Percentiles rank a stretch among this genome's conserved stretches.
phyloP scores from a whole-genome alignment of 2,113 vertebrate species.

The Seriola rivoliana region DNA sequence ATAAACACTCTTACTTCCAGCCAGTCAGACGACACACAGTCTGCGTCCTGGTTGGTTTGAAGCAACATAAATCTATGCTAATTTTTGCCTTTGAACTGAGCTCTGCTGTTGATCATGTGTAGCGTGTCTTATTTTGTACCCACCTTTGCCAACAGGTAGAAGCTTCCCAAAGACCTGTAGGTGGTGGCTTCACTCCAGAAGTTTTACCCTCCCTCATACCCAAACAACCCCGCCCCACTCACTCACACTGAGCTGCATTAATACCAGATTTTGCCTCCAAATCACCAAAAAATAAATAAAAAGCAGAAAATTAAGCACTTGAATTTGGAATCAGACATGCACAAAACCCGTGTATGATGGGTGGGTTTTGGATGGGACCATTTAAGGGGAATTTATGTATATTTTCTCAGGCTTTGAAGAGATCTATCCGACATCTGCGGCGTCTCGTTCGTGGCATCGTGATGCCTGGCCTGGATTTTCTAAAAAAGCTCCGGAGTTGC shows the following conservation, averaged over 20 bases:
- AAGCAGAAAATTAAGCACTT: slow-evolving; percentile 67
- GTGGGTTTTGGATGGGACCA: slow-evolving; percentile 7
- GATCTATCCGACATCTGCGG: neutral
- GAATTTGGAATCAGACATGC: slow-evolving; percentile 57
- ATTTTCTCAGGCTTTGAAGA: slow-evolving; percentile 19
- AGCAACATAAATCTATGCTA: no score
- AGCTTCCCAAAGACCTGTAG: slow-evolving; percentile 46
- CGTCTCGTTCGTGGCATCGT: neutral
- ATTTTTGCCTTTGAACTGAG: neutral
- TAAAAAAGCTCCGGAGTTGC: neutral
- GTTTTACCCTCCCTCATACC: slow-evolving; percentile 5
- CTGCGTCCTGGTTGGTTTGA: no score
- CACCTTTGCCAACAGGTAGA: slow-evolving; percentile 62
- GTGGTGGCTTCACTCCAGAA: slow-evolving; percentile 44
- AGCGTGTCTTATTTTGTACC: neutral
- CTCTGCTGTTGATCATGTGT: neutral
- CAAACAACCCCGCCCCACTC: neutral
- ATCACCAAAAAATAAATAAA: slow-evolving; percentile 35
- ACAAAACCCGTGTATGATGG: slow-evolving; percentile 32
- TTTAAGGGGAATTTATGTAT: slow-evolving; percentile 28
- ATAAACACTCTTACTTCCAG: no score
- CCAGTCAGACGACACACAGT: no score
- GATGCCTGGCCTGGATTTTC: slow-evolving; percentile 16
- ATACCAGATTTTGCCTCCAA: slow-evolving; percentile 44
- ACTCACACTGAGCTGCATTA: slow-evolving; percentile 37